These are phyloP conservation scores for Turdus rufiventris DNA, from an alignment of 2,113 vertebrate species.

Conservation along the genomic window DNA sequence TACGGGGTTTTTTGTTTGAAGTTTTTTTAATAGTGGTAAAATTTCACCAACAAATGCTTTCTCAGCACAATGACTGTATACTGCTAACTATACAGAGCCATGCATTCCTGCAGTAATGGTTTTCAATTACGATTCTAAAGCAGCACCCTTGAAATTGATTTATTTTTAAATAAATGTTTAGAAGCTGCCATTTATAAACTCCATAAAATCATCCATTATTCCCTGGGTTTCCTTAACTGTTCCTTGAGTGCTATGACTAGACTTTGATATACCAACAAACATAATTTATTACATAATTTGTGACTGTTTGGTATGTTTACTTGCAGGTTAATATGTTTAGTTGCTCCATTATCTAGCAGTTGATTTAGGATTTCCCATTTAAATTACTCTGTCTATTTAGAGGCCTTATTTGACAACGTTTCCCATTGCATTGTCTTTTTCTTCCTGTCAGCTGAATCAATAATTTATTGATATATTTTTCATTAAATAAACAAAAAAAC, in stretches of 20 bases:
- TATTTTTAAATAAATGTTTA: not conserved
- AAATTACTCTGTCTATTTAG: not conserved
- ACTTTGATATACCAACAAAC: not conserved
- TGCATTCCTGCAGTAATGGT: not conserved
- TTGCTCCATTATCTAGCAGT: not conserved
- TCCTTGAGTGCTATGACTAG: not conserved
- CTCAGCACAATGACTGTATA: not conserved
- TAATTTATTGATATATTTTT: slow-evolving; percentile 3
- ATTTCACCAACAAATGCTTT: not conserved
- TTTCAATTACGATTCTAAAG: not conserved
- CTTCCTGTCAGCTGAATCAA: not conserved
- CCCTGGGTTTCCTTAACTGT: not conserved
- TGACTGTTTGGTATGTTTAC: not conserved
- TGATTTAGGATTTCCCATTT: slow-evolving; percentile 4
- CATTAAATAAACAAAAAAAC: not conserved
- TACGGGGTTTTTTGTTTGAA: no score
- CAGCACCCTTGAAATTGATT: not conserved
- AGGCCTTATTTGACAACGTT: not conserved
- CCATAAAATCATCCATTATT: not conserved
- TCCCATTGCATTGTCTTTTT: not conserved
- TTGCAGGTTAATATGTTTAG: slow-evolving; percentile 15
- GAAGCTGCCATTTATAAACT: not conserved
- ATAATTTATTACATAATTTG: not conserved
- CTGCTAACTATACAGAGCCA: not conserved
- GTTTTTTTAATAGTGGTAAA: not conserved